phyloP scores from a whole-genome alignment of 2,888 invertebrate species.

The Pristionchus maxplancki region DNA sequence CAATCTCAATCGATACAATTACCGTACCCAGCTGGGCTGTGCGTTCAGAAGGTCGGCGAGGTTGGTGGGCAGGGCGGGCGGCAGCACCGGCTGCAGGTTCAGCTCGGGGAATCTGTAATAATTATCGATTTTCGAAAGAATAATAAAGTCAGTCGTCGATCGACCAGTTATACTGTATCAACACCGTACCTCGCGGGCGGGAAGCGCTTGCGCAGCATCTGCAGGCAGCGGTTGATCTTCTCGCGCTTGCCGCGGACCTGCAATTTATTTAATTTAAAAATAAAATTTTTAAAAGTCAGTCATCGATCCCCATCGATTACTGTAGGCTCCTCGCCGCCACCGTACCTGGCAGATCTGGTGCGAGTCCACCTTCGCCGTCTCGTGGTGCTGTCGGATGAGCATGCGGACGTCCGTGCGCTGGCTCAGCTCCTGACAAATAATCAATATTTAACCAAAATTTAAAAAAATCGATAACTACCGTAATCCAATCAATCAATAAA shows the following conservation, averaged over 20 bases:
- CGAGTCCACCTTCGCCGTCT: conserved; percentile 69
- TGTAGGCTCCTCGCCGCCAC: neutral
- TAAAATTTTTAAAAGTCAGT: neutral
- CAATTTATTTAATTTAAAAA: neutral
- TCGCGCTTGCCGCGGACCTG: conserved; percentile 74
- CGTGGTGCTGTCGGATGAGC: conserved; percentile 75
- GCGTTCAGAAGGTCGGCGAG: conserved; percentile 61
- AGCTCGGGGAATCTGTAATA: conserved; percentile 73
- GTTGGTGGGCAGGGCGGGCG: conserved; percentile 68
- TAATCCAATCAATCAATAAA: neutral
- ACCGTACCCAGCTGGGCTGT: conserved; percentile 65
- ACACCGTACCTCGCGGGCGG: conserved; percentile 67
- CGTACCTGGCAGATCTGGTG: conserved; percentile 77
- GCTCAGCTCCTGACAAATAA: conserved; percentile 71
- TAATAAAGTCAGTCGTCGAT: neutral
- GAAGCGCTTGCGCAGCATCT: conserved; percentile 75
- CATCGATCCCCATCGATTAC: neutral
- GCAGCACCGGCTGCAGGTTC: conserved; percentile 77
- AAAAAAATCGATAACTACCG: neutral
- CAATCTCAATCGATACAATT: too few relatives aligned
- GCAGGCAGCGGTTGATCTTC: conserved; percentile 75
- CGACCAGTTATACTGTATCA: neutral
- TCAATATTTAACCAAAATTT: neutral
- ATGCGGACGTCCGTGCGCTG: conserved; percentile 73
- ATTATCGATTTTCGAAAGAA: neutral